Base-by-base conservation (phyloP, 1,140 invertebrate genomes). In the Spodoptera frugiperda region DNA sequence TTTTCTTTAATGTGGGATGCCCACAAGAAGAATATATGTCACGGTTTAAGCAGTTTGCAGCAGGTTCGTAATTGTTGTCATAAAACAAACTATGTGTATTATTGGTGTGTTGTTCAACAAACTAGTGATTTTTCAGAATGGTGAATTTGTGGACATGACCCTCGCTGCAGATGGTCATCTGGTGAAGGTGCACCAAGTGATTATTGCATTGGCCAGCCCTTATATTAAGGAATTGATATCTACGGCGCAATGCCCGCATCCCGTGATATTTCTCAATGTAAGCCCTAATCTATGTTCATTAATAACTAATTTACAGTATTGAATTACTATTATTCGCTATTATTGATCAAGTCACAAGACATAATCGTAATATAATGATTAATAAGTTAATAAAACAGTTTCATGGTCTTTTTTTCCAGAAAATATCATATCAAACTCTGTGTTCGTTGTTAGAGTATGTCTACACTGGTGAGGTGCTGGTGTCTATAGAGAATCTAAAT, bases 171-270 rank as follows among this genome's bases (percentile, higher is more conserved):
- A 96, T 79, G 97, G 96, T 25, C 95, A 95, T 84, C 95, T 95
- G 67, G 89, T 97, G 4, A 96, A 96, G 87, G 96, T 96, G n/a
- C 97, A 97, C 86, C 96, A 96, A 89, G 93, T 97, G 75, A 95
- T 97, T 54, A 85, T 96, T 15, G 96, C 96, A 15, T 94, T 97
- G 21, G 96, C 96, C 80, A 96, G 96, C 83, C 95, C 96, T 3
- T 97, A 96, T 87, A 96, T 97, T 80, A 96, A 96, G 87, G 95
- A 96, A 74, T 87, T 97, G 51, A 96, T 97, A 77, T 95, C 95
- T 87, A 95, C 96, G 33, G 96, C 97, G 84, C 95, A 96, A 6
- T 97, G 96, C 82, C 96, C 96, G 84, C 96, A 97, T 94, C 97
- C 97, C 82, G 96, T 97, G 44, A 96, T 97, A 81, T 94, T 97